Conservation (phyloP, 2,113 vertebrate species). For the Orientallactaga bullata region DNA sequence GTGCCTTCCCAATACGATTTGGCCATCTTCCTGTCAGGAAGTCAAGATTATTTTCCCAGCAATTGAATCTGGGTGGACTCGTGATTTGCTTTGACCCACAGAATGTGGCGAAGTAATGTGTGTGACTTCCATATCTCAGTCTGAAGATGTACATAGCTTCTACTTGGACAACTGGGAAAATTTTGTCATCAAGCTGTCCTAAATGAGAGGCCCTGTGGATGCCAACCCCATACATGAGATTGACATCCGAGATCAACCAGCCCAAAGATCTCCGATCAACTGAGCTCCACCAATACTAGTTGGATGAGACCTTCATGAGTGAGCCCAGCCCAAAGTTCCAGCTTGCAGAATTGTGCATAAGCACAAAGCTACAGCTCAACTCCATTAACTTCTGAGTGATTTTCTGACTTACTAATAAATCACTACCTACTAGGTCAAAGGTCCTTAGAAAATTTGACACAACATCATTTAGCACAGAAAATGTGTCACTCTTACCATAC, state of each 20-base stretch:
- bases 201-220: too few relatives aligned
- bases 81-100: neutral
- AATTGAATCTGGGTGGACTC: neutral
- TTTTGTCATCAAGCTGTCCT: neutral
- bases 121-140: neutral
- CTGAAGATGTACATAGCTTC: neutral
- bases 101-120: neutral
- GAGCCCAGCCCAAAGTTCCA: neutral
- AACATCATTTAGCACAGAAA: constrained; percentile 37
- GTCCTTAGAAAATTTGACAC: neutral
- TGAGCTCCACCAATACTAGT: neutral
- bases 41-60: neutral
- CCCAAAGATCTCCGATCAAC: neutral
- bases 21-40: neutral
- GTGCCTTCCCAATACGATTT: neutral
- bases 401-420: neutral
- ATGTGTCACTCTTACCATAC: neutral
- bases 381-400: neutral
- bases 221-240: neutral
- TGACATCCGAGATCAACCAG: neutral
- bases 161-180: neutral
- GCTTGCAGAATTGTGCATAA: neutral
- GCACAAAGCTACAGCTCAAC: neutral
- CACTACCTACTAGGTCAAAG: neutral
- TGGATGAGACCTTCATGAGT: neutral